phyloP scores from a whole-genome alignment of 2,113 vertebrate genomes.

The Nycticebus coucang region DNA sequence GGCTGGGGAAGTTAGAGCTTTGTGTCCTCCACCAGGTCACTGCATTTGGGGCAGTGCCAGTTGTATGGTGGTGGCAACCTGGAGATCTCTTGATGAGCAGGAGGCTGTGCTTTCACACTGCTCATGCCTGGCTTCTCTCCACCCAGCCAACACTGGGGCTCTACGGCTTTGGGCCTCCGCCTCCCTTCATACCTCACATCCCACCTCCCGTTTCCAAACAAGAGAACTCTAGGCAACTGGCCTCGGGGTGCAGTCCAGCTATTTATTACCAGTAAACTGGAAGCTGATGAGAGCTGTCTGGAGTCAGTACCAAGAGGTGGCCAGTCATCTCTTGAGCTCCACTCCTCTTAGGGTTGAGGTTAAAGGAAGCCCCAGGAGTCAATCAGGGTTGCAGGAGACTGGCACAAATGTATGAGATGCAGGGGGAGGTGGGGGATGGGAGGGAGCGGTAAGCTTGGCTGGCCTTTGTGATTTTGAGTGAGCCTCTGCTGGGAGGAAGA shows the following conservation, averaged over 20 bases:
- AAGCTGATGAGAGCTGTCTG: rapidly evolving
- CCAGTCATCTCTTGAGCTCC: neutral
- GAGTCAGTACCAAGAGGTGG: neutral
- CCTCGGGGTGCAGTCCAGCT: neutral
- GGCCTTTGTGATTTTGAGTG: neutral
- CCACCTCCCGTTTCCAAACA: neutral
- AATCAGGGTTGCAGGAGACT: rapidly evolving
- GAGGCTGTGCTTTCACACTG: too few relatives aligned
- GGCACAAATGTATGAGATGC: neutral
- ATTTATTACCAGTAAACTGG: neutral
- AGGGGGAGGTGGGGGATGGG: neutral
- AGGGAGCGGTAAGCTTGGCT: neutral
- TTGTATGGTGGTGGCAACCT: neutral
- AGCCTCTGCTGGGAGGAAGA: neutral
- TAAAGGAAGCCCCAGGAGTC: neutral
- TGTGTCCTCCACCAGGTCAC: neutral
- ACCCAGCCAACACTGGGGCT: rapidly evolving
- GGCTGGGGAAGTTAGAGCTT: neutral
- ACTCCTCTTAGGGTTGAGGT: neutral
- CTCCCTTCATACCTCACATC: neutral
- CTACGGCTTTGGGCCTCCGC: too few relatives aligned
- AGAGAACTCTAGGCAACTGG: neutral
- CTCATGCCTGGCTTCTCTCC: neutral
- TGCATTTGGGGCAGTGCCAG: neutral
- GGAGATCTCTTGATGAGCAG: neutral